Conservation (phyloP, 2,888 invertebrate genomes). For the Tetheella fluctuosa region DNA sequence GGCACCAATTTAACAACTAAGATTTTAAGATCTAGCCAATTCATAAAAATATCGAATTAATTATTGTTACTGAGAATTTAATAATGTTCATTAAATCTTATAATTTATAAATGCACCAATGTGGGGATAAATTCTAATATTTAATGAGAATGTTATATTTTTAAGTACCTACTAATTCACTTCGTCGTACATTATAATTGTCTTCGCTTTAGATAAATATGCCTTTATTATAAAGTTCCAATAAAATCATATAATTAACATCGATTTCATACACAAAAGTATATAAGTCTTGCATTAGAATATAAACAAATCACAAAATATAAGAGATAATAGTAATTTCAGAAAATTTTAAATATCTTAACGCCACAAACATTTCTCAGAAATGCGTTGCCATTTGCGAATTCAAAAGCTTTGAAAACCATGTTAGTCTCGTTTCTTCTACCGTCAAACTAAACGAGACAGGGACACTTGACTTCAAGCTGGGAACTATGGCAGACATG, state of each 20-base stretch:
- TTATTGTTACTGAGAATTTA: constrained; percentile 16
- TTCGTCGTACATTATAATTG: not conserved
- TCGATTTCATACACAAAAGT: constrained; percentile 3
- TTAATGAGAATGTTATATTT: constrained; percentile 37
- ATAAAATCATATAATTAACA: constrained; percentile 16
- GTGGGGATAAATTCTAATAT: constrained; percentile 43
- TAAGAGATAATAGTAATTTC: not conserved
- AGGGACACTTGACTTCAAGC: too few species aligned
- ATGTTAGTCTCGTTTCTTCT: too few species aligned
- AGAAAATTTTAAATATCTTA: not conserved
- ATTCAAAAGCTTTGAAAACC: too few species aligned
- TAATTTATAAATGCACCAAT: constrained; percentile 67
- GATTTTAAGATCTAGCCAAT: constrained; percentile 36
- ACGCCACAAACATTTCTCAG: too few species aligned
- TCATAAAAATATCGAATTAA: constrained; percentile 31
- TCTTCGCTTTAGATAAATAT: not conserved
- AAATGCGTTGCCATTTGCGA: too few species aligned
- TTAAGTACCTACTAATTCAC: constrained; percentile 45
- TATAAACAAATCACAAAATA: not conserved
- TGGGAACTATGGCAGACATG: too few species aligned
- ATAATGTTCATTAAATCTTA: constrained; percentile 13
- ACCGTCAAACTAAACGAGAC: too few species aligned
- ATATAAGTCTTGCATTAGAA: not conserved
- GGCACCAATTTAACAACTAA: constrained; percentile 68
- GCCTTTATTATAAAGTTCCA: constrained; percentile 6